Conservation (phyloP, 1,140 invertebrate species). For the Diabrotica virgifera region DNA sequence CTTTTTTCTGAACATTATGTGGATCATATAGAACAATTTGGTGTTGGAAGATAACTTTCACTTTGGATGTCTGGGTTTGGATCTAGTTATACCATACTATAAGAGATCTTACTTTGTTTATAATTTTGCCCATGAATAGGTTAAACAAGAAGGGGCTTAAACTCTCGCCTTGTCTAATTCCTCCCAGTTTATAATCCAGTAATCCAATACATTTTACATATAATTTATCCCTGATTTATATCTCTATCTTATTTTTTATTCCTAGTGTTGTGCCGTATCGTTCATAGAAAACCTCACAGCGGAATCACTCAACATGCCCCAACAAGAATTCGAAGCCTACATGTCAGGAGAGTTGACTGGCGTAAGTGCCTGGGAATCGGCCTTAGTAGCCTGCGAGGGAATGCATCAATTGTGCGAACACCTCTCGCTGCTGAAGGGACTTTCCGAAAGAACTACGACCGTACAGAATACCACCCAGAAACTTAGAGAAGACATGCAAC, state of each 20-base stretch:
- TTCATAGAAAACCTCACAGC: slow-evolving; percentile 96
- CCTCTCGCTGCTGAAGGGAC: slow-evolving; percentile 61
- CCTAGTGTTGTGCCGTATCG: slow-evolving; percentile 92
- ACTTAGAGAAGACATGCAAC: slow-evolving; percentile 64
- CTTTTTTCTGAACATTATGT: too few species aligned
- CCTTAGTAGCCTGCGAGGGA: slow-evolving; percentile 71
- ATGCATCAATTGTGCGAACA: slow-evolving; percentile 70
- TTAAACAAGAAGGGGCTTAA: too few species aligned
- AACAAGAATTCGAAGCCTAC: slow-evolving; percentile 91
- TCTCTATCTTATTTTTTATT: slow-evolving; percentile 18
- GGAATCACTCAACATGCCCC: slow-evolving; percentile 88
- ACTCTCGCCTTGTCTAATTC: too few species aligned
- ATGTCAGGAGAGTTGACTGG: slow-evolving; percentile 87
- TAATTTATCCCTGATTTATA: too few species aligned
- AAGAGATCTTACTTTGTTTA: too few species aligned
- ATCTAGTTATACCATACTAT: too few species aligned
- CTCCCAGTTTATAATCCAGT: too few species aligned
- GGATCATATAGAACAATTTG: too few species aligned
- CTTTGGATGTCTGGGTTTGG: too few species aligned
- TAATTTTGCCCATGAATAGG: too few species aligned
- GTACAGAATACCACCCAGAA: slow-evolving; percentile 57
- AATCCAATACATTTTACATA: too few species aligned
- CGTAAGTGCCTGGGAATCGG: slow-evolving; percentile 72
- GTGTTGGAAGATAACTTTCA: too few species aligned
- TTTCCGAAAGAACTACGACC: slow-evolving; percentile 59